A percentile compares a stretch with the other conserved stretches of the same genome.
Conservation (phyloP, 2,113 vertebrate genomes). For the Dicaeum eximium region DNA sequence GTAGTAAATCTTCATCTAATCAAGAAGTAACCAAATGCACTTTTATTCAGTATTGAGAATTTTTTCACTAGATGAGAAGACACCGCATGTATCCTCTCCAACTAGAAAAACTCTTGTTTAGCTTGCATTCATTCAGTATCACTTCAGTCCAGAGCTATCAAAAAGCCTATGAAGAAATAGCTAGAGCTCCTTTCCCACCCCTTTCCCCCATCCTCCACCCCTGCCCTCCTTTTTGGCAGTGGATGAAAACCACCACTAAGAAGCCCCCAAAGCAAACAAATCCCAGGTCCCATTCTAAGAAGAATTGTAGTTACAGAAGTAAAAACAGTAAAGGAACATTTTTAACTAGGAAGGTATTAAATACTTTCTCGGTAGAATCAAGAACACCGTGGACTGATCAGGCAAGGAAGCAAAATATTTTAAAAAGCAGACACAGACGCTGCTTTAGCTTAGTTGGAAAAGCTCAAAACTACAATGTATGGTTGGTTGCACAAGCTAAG, state of each 20-base stretch:
- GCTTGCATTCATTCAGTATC: background rate
- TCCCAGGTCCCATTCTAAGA: background rate
- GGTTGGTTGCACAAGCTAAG: background rate
- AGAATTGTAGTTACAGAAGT: background rate
- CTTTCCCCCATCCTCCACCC: rapidly evolving
- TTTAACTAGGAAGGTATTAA: background rate
- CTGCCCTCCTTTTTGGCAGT: background rate
- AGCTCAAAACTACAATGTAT: background rate
- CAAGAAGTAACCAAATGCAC: background rate
- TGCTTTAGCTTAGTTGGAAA: background rate
- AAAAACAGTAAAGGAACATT: background rate
- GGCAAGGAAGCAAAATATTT: background rate
- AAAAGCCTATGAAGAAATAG: background rate
- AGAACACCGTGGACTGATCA: background rate
- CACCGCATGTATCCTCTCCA: background rate
- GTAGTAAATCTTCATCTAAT: background rate
- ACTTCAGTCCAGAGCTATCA: background rate
- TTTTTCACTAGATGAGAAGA: background rate
- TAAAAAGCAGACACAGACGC: background rate
- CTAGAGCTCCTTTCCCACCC: background rate
- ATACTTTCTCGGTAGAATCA: background rate
- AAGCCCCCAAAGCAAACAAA: background rate
- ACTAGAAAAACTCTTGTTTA: background rate
- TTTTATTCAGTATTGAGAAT: background rate
- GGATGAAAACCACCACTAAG: background rate